Conservation (phyloP, 2,797 vertebrate genomes). For the Dromococcyx pavoninus region DNA sequence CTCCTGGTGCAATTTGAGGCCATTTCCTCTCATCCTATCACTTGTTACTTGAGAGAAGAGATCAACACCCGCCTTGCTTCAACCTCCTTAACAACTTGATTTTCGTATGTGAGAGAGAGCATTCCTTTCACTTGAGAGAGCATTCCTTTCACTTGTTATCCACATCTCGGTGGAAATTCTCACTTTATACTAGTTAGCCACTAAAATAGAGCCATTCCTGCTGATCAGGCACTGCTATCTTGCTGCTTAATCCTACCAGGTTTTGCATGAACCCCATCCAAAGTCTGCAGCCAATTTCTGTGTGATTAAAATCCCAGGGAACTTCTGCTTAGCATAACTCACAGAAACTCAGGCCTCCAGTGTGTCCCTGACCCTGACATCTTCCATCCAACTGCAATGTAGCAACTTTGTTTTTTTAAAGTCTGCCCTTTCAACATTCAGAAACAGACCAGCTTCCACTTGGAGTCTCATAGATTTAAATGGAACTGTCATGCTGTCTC, state of each 20-base stretch:
- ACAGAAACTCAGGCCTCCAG: background rate
- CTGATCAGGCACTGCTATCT: background rate
- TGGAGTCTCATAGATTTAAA: background rate
- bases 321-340: background rate
- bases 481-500: background rate
- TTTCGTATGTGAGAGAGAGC: background rate
- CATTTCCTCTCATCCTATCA: no score
- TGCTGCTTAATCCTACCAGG: fast-evolving
- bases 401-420: background rate
- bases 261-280: background rate
- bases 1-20: no score
- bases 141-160: background rate
- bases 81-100: background rate
- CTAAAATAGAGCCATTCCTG: background rate
- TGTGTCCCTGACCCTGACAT: fast-evolving
- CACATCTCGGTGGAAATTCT: background rate
- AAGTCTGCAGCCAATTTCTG: background rate
- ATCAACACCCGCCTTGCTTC: no score
- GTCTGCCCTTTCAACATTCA: background rate
- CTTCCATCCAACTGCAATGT: background rate
- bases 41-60: no score
- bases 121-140: background rate
- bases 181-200: background rate
- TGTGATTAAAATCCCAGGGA: background rate
- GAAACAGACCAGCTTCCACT: background rate